Base-by-base conservation (phyloP, 2,797 vertebrate genomes). In the Typhlichthys eigenmanni region DNA sequence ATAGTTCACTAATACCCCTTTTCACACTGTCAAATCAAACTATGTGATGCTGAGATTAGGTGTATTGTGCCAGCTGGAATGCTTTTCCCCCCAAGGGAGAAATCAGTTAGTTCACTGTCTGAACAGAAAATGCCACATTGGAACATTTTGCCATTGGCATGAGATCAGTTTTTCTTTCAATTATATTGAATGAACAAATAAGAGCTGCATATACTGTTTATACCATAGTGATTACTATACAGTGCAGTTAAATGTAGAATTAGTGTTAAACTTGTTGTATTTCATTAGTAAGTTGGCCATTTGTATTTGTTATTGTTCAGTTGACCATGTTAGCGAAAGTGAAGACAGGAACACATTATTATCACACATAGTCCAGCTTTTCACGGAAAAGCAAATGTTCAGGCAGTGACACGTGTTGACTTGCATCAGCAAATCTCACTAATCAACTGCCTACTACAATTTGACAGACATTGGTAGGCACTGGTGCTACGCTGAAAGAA, bases 51-150 rank as follows among this genome's bases (percentile, higher is more conserved):
- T 61, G 71, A 82, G 81, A 83, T 86, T 80, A 81, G 66, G 61
- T 69, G 76, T 63, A 79, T 88, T 78, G 80, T 87, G 85, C 68
- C 60, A 64, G 80, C 78, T 71, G 76, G 80, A 71, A 86, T 86
- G 75, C 76, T 68, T 79, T 78, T 57, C 64, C 84, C 73, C 43
- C 64, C 8, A 72, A 47, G 68, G 47, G 60, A 74, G 74, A 77
- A 68, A 75, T 55, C 58, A 62, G 55, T 43, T 62, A 62, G 45
- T 13, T 52, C 19, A 51, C 49, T 6, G 68, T 54, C 74, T 74
- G 77, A 82, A 69, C 69, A 47, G 24, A 62, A 70, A 73, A 70
- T 61, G 76, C 70, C 70, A 75, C 77, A 64, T 78, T 75, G 77
- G 74, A 66, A 16, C 46, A 14, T 24, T 24, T 24, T 24, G 24